A percentile compares a stretch with the other conserved stretches of the same genome.
Conservation (phyloP, 2,113 vertebrate genomes). For the Callospermophilus lateralis region DNA sequence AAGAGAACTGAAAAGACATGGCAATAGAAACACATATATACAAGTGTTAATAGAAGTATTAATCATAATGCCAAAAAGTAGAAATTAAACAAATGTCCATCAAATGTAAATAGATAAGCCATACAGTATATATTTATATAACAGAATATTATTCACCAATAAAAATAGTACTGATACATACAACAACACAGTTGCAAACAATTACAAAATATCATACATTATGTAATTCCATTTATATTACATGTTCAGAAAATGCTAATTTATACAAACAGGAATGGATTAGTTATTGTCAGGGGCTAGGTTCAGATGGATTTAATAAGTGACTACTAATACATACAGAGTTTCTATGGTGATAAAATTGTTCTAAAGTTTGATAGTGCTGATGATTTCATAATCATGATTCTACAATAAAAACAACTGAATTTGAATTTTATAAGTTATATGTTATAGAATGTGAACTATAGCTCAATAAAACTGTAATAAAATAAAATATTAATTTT, state of each 20-base stretch:
- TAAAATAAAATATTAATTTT: not conserved
- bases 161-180: not conserved
- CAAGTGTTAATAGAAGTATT: not conserved
- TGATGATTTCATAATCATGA: not conserved
- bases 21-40: not conserved
- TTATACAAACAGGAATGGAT: not conserved
- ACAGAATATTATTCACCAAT: not conserved
- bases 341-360: not conserved
- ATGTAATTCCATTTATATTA: too few species aligned
- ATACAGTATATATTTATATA: not conserved
- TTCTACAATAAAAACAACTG: not conserved
- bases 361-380: not conserved
- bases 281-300: not conserved
- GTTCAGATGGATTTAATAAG: not conserved
- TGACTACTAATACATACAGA: not conserved
- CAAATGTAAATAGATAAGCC: not conserved
- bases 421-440: not conserved
- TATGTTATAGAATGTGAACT: not conserved
- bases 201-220: too few species aligned
- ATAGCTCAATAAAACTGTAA: not conserved
- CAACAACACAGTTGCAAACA: too few species aligned
- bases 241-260: not conserved
- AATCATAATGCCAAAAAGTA: not conserved
- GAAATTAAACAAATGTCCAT: not conserved
- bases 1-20: not conserved